Conservation (phyloP, 1,140 invertebrate species). For the Drosophila sp. region DNA sequence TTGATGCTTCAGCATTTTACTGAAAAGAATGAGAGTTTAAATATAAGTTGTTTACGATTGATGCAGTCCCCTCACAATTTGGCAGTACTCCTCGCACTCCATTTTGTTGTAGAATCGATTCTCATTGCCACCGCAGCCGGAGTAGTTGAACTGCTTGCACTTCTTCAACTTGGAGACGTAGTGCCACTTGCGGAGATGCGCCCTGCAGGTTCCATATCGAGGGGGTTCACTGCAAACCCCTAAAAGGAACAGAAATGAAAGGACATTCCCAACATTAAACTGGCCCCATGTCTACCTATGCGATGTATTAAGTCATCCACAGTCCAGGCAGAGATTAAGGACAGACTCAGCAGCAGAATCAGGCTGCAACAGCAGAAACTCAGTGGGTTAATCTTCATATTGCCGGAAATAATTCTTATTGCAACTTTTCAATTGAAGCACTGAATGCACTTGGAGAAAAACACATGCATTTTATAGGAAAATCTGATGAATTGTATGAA, state of each 20-base stretch:
- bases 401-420: neutral
- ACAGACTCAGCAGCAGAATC: neutral
- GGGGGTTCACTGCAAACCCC: slow-evolving; percentile 13
- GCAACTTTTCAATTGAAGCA: neutral
- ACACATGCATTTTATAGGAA: neutral
- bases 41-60: no score
- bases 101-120: slow-evolving; percentile 27
- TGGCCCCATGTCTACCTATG: neutral
- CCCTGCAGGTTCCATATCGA: slow-evolving; percentile 2
- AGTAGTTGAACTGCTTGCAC: slow-evolving; percentile 24
- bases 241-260: neutral
- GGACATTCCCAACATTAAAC: neutral
- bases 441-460: neutral
- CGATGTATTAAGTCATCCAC: slow-evolving; percentile 3
- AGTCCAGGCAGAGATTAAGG: neutral
- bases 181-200: slow-evolving; percentile 15
- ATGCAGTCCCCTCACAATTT: neutral
- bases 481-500: neutral
- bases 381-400: neutral
- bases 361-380: neutral
- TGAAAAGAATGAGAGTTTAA: neutral
- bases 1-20: neutral
- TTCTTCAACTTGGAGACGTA: neutral
- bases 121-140: slow-evolving; percentile 29
- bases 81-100: slow-evolving; percentile 29